Percentiles rank a stretch among this genome's conserved stretches.
These are phyloP conservation scores for Palythoa grandiflora DNA, from an alignment of 92 coral and sea anemone genomes.

Conservation along the genomic window DNA sequence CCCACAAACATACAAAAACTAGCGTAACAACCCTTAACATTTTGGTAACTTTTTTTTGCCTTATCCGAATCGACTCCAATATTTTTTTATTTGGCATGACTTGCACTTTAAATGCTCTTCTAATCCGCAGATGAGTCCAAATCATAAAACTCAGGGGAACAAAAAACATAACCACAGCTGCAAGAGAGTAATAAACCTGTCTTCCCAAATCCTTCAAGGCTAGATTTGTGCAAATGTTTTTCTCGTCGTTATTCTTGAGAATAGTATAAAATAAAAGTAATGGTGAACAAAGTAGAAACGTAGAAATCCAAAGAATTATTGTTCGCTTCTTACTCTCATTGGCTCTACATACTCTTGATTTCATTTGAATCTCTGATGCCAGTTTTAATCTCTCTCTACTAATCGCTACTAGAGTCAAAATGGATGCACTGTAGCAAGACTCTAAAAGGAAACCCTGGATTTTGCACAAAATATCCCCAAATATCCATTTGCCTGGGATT, in stretches of 20 bases:
- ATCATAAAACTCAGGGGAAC: conserved; percentile 72
- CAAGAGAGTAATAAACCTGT: conserved; percentile 74
- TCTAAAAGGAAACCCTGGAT: conserved; percentile 80
- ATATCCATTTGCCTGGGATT: conserved; percentile 55
- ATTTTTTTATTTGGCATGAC: conserved; percentile 74
- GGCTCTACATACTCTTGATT: conserved; percentile 57
- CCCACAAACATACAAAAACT: conserved; percentile 69
- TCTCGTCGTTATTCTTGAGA: conserved; percentile 4
- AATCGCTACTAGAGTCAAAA: conserved; percentile 80
- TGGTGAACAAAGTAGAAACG: conserved; percentile 76
- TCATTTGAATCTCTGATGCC: conserved; percentile 58
- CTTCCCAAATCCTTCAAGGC: conserved; percentile 72
- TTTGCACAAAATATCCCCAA: conserved; percentile 70
- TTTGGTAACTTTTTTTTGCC: conserved; percentile 77
- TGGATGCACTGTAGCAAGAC: conserved; percentile 80
- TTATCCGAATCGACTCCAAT: conserved; percentile 51
- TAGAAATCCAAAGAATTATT: conserved; percentile 58
- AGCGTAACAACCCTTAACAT: conserved; percentile 68
- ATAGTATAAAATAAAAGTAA: conserved; percentile 69
- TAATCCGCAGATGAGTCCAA: conserved; percentile 72
- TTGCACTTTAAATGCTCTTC: conserved; percentile 66
- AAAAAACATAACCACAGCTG: conserved; percentile 63
- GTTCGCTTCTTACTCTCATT: conserved; percentile 57
- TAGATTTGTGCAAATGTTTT: conserved; percentile 53
- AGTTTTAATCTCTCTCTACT: conserved; percentile 76